These are phyloP conservation scores for Synanthedon formicaeformis DNA, from an alignment of 2,888 invertebrate species.

Conservation along the genomic window DNA sequence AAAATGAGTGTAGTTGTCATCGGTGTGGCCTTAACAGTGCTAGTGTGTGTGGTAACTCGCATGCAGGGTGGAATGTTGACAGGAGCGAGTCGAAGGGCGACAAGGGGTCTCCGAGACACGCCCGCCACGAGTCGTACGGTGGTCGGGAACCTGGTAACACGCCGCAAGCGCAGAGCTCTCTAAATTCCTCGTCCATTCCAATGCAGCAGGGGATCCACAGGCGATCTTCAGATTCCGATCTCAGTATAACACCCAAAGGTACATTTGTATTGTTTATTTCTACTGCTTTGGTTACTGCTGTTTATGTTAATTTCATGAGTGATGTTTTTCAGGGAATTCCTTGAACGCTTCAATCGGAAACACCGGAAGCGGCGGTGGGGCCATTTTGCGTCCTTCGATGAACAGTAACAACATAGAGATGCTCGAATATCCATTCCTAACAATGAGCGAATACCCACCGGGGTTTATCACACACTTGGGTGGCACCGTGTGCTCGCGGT, in stretches of 20 bases:
- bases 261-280: slow-evolving; percentile 1
- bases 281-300: background rate
- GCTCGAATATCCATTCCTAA: slow-evolving; percentile 96
- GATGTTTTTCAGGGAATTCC: slow-evolving; percentile 75
- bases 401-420: slow-evolving; percentile 87
- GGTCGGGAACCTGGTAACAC: slow-evolving; percentile 44
- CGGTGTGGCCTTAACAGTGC: slow-evolving; percentile 46
- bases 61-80: slow-evolving; percentile 66
- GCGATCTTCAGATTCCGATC: slow-evolving; percentile 92
- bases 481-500: slow-evolving; percentile 57
- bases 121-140: slow-evolving; percentile 70
- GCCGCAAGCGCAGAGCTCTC: slow-evolving; percentile 33
- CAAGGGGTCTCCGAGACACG: slow-evolving; percentile 56
- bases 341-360: slow-evolving; percentile 68
- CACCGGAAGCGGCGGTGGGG: slow-evolving; percentile 69
- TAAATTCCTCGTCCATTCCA: slow-evolving; percentile 58
- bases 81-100: slow-evolving; percentile 44
- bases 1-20: slow-evolving; percentile 13
- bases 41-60: slow-evolving; percentile 69
- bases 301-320: background rate
- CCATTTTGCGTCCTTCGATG: slow-evolving; percentile 74
- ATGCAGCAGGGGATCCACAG: slow-evolving; percentile 74
- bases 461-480: slow-evolving; percentile 92
- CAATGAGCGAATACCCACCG: slow-evolving; percentile 89
- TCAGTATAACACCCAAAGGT: slow-evolving; percentile 95